Conservation (phyloP, 2,113 vertebrate species). For the Glaucidium brasilianum region DNA sequence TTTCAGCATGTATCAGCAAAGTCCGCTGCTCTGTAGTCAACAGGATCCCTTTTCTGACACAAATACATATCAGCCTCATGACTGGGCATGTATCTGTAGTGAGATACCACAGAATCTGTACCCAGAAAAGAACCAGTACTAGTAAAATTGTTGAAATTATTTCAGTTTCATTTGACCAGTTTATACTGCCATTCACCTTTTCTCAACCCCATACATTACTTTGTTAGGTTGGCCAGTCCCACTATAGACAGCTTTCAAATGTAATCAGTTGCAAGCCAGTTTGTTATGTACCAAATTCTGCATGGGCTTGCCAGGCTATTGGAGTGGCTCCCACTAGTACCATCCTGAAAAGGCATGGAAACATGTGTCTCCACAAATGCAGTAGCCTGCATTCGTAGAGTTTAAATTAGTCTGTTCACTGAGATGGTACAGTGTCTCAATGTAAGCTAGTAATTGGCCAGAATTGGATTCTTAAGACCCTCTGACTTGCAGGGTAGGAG, state of each 20-base stretch:
- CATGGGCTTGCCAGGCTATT: not conserved
- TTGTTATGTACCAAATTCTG: constrained; percentile 22
- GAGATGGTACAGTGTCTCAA: not conserved
- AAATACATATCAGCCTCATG: not conserved
- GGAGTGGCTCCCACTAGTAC: not conserved
- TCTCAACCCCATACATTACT: not conserved
- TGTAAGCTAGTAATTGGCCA: not conserved
- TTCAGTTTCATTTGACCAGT: not conserved
- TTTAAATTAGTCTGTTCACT: not conserved
- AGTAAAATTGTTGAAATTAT: not conserved
- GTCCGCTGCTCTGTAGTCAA: not conserved
- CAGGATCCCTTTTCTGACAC: not conserved
- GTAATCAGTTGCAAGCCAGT: not conserved
- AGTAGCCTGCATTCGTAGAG: not conserved
- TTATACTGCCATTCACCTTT: not conserved
- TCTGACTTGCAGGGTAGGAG: not conserved
- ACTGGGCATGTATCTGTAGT: not conserved
- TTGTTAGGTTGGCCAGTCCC: not conserved
- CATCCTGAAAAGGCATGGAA: constrained; percentile 34
- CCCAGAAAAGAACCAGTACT: not conserved
- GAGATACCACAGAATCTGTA: not conserved
- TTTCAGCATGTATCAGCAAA: not conserved
- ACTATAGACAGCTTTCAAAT: constrained; percentile 36
- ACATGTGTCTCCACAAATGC: constrained; percentile 14
- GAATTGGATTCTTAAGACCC: not conserved